phyloP scores from a whole-genome alignment of 2,113 vertebrate species.

The Charadrius vociferus region DNA sequence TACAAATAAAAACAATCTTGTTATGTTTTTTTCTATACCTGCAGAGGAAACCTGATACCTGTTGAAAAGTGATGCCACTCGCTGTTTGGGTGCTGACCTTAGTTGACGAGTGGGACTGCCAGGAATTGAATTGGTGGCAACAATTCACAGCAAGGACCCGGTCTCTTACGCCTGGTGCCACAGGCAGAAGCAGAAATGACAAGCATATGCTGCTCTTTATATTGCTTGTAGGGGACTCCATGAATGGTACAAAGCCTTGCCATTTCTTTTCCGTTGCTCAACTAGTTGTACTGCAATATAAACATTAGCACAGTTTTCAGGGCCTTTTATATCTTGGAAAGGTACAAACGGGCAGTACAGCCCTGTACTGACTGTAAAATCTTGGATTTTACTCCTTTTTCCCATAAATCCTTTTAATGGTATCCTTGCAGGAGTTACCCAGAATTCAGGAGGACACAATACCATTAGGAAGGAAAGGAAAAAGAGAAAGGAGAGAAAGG shows the following conservation, averaged over 20 bases:
- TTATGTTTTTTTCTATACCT: neutral
- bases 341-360: neutral
- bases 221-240: neutral
- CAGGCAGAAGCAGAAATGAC: neutral
- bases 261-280: neutral
- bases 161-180: neutral
- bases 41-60: neutral
- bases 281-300: neutral
- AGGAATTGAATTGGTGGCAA: neutral
- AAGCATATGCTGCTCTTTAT: neutral
- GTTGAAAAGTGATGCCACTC: neutral
- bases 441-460: neutral
- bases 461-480: neutral
- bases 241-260: neutral
- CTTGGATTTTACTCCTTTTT: neutral
- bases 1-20: neutral
- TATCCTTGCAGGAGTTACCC: neutral
- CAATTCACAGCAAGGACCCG: fast-evolving
- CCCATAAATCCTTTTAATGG: neutral
- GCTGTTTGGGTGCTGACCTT: neutral
- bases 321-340: neutral
- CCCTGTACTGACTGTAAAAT: neutral
- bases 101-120: neutral
- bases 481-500: neutral
- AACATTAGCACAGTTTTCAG: neutral